A percentile compares a stretch with the other conserved stretches of the same genome.
Conservation (phyloP, 2,888 invertebrate species). For the Erpobdella octoculata region DNA sequence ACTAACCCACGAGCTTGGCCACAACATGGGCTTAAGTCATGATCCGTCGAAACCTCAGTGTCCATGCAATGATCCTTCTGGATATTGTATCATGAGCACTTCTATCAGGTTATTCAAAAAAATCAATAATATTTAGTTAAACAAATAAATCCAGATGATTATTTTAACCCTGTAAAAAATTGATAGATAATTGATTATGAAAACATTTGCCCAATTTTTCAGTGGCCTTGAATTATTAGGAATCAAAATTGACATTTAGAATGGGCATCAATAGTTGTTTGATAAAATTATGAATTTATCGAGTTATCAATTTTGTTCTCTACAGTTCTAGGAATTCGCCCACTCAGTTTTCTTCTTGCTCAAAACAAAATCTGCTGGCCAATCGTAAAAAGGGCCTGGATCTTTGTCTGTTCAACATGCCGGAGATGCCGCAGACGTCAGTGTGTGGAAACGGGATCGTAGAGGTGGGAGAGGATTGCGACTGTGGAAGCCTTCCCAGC, state of each 20-base stretch:
- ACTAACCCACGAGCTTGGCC: slow-evolving; percentile 11
- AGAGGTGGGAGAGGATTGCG: slow-evolving; percentile 16
- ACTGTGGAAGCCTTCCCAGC: slow-evolving; percentile 23
- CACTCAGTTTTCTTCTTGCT: slow-evolving; percentile 10
- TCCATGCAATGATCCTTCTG: background rate
- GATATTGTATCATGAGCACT: background rate
- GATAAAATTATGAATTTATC: background rate
- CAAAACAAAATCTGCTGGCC: background rate
- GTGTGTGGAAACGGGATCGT: slow-evolving; percentile 21
- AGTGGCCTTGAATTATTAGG: too few relatives aligned
- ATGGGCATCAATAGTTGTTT: too few relatives aligned
- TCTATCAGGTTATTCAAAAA: background rate
- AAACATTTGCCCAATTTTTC: too few relatives aligned
- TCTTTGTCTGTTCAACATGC: slow-evolving; percentile 19
- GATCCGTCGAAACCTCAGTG: background rate
- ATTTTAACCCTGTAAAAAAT: too few relatives aligned
- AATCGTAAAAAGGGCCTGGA: background rate
- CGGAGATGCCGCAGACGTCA: background rate
- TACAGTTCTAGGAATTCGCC: background rate
- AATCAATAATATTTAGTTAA: too few relatives aligned
- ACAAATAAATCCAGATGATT: background rate
- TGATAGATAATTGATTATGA: too few relatives aligned
- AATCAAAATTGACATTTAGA: too few relatives aligned
- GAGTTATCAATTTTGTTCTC: background rate
- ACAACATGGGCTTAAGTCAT: background rate